phyloP scores from a whole-genome alignment of 2,113 vertebrate genomes.

The Pollachius pollachius region DNA sequence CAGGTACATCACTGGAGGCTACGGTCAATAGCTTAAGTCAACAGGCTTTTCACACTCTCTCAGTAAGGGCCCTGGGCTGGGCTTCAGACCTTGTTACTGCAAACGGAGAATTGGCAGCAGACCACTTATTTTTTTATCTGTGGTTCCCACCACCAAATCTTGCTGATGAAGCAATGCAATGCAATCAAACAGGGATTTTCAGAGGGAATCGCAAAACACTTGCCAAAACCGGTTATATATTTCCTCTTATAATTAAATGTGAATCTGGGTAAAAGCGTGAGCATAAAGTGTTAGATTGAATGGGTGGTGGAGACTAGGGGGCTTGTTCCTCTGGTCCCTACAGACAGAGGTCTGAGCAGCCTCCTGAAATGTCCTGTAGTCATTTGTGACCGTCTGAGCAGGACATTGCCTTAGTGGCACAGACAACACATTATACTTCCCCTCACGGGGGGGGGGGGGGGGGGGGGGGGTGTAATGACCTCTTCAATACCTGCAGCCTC shows the following conservation, averaged over 20 bases:
- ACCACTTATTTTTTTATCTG: slow-evolving; percentile 14
- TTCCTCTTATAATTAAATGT: too few species aligned
- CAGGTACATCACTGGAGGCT: slow-evolving; percentile 18
- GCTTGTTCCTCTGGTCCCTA: too few species aligned
- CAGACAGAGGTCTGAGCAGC: not conserved
- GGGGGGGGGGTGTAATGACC: slow-evolving; percentile 42
- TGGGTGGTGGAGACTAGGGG: too few species aligned
- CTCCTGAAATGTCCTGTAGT: slow-evolving; percentile 24
- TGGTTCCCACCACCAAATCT: too few species aligned
- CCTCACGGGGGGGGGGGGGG: slow-evolving; percentile 11
- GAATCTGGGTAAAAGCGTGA: too few species aligned
- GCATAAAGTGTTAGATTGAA: too few species aligned
- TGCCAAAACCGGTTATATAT: too few species aligned
- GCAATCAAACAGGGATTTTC: too few species aligned
- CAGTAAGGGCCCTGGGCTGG: slow-evolving; percentile 31
- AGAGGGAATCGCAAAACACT: too few species aligned
- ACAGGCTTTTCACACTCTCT: slow-evolving; percentile 34
- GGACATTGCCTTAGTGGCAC: slow-evolving; percentile 25
- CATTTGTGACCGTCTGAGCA: slow-evolving; percentile 30
- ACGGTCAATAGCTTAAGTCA: slow-evolving; percentile 46
- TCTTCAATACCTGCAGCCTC: slow-evolving; percentile 44
- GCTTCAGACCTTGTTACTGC: slow-evolving; percentile 4
- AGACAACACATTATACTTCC: not conserved
- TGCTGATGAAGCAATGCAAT: too few species aligned
- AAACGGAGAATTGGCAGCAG: slow-evolving; percentile 27